Conservation (phyloP, 2,888 invertebrate genomes). For the Margaritifera margaritifera region DNA sequence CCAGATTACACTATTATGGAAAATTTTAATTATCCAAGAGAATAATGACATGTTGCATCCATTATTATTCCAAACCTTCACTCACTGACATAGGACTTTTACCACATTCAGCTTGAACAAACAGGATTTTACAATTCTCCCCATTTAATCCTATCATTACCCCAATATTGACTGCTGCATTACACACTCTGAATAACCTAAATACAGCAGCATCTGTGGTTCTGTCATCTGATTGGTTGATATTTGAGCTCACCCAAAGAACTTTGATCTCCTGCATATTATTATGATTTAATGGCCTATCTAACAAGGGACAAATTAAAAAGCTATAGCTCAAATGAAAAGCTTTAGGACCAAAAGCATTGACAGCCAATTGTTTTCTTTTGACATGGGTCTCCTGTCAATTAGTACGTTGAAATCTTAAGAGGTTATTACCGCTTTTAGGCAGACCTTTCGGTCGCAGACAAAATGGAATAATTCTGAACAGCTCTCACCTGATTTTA, state of each 20-base stretch:
- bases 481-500: slow-evolving; percentile 18
- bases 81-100: too few relatives aligned
- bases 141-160: slow-evolving; percentile 10
- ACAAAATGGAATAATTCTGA: slow-evolving; percentile 20
- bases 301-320: too few relatives aligned
- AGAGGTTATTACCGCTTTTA: slow-evolving; percentile 24
- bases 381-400: slow-evolving; percentile 19
- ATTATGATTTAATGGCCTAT: too few relatives aligned
- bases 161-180: slow-evolving; percentile 24
- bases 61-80: too few relatives aligned
- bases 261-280: too few relatives aligned
- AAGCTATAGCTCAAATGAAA: too few relatives aligned
- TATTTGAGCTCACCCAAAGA: slow-evolving; percentile 11
- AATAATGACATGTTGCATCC: too few relatives aligned
- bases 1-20: too few relatives aligned
- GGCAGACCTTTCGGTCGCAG: slow-evolving; percentile 3
- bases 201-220: slow-evolving; percentile 42
- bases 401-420: slow-evolving; percentile 27
- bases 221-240: slow-evolving; percentile 31
- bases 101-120: too few relatives aligned
- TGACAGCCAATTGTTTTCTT: slow-evolving; percentile 17
- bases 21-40: too few relatives aligned
- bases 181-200: slow-evolving; percentile 42
- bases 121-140: neutral
- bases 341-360: too few relatives aligned